These are phyloP conservation scores for Anaspis maculata DNA, from an alignment of 2,888 invertebrate species.

Conservation along the genomic window DNA sequence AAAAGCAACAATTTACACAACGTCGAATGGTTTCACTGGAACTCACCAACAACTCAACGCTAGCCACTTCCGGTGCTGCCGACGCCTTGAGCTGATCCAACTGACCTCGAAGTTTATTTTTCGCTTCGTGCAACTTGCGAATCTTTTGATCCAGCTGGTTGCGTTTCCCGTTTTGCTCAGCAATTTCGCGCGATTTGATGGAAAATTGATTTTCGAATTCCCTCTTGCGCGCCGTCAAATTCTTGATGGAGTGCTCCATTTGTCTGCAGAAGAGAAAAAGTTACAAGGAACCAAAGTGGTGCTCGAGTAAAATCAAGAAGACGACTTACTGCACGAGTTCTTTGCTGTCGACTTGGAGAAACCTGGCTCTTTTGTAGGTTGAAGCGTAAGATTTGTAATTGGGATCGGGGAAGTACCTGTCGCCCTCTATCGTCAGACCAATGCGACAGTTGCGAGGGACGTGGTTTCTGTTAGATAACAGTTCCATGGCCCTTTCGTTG, in stretches of 20 bases:
- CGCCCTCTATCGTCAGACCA: slow-evolving; percentile 58
- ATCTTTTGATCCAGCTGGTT: slow-evolving; percentile 30
- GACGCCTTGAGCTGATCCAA: slow-evolving; percentile 32
- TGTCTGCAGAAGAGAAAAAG: too few species aligned
- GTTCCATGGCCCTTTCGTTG: slow-evolving; percentile 56
- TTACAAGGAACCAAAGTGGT: too few species aligned
- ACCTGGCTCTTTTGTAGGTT: slow-evolving; percentile 46
- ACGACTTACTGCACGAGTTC: slow-evolving; percentile 54
- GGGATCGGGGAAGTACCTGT: slow-evolving; percentile 68
- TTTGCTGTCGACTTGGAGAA: slow-evolving; percentile 57
- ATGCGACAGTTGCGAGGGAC: slow-evolving; percentile 62
- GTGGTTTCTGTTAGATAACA: slow-evolving; percentile 55
- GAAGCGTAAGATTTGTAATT: slow-evolving; percentile 68
- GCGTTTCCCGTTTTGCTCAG: slow-evolving; percentile 22
- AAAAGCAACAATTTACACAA: too few species aligned
- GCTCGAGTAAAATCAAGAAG: too few species aligned
- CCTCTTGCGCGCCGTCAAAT: slow-evolving; percentile 21
- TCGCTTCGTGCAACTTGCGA: slow-evolving; percentile 23
- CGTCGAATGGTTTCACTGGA: too few species aligned
- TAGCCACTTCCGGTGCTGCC: slow-evolving; percentile 34
- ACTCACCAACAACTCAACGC: slow-evolving; percentile 30
- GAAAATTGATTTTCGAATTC: slow-evolving; percentile 18
- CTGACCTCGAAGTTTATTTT: slow-evolving; percentile 23
- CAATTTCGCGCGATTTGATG: slow-evolving; percentile 24
- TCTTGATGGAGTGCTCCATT: slow-evolving; percentile 20